Evolutionary conservation across 2,113 vertebrate species (phyloP), one percentile per base, ranked within the genome.

Genomic region (Grammomys surdaster): DNA sequence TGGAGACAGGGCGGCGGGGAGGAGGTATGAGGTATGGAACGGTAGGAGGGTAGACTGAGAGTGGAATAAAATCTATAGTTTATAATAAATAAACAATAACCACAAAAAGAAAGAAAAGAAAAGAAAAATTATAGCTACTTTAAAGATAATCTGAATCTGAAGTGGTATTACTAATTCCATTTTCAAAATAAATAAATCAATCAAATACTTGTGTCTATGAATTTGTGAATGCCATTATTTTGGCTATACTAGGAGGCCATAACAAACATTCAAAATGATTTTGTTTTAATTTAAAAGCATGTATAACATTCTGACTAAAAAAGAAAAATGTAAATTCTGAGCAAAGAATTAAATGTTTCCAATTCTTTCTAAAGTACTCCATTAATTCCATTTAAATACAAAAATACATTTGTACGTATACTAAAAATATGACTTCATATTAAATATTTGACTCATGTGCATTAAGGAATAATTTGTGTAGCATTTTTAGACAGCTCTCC

Each of bases 351-450:
- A 90, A 88, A 73, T 75, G 7, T 56, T 69, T 20, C 0, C 2
- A 48, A 0, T 54, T 4, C 14, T 89, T 92, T 26, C 8, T 89
- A 93, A 82, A 89, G n/a, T 67, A 73, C 1, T 75, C 1, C 0
- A 40, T 70, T 88, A 84, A 60, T 81, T 96, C 14, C 24, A 73
- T 91, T 96, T 69, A 31, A 84, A 89, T 80, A n/a, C 48, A 20
- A 91, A 11, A 60, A 16, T 48, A 67, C 73, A 1, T 87, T 17
- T 77, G 56, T 76, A 46, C 1, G 60, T 63, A 24, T 84, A 20
- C 1, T 86, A 92, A 97, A 90, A 86, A 93, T 85, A 60, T 80
- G 56, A 75, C 2, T 85, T 95, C 2, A 93, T 48, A 89, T 92
- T 72, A 84, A 88, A 43, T 73, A 40, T 7, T 9, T 48, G 63